Evolutionary conservation across 2,888 invertebrate species (phyloP).

Genomic region (Ditula angustiorana): DNA sequence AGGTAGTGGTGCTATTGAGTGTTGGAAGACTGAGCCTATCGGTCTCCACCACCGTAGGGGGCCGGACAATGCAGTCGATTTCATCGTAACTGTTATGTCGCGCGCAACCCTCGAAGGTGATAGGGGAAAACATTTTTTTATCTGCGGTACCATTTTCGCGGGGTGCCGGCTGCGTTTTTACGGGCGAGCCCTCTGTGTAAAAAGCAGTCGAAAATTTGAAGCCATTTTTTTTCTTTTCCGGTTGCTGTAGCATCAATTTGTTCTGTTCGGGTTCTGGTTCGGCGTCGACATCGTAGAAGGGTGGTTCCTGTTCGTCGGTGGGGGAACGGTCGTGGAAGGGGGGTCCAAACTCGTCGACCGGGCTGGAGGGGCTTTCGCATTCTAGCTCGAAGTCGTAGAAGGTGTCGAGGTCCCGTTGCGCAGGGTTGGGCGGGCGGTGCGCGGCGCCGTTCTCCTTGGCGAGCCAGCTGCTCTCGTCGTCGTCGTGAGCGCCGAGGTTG

Average conservation of each 20-base stretch:
- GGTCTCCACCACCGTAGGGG: conserved; percentile 51
- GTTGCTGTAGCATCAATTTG: conserved; percentile 68
- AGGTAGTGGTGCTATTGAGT: conserved; percentile 51
- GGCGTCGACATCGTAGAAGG: conserved; percentile 82
- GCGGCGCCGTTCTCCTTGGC: conserved; percentile 56
- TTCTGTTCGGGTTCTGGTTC: conserved; percentile 70
- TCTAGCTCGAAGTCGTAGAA: conserved; percentile 88
- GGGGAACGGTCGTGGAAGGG: conserved; percentile 83
- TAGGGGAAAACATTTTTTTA: conserved; percentile 75
- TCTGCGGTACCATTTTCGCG: conserved; percentile 77
- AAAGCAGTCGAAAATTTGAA: conserved; percentile 75
- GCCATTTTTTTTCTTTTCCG: conserved; percentile 82
- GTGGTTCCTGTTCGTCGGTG: conserved; percentile 82
- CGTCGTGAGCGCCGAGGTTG: conserved; percentile 86
- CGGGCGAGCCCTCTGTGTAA: conserved; percentile 72
- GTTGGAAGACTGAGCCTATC: conserved; percentile 59
- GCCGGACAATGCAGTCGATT: conserved; percentile 62
- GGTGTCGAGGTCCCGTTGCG: conserved; percentile 81
- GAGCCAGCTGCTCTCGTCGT: conserved; percentile 77
- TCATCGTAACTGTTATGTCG: conserved; percentile 75
- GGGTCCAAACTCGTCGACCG: conserved; percentile 85
- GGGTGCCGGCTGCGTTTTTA: conserved; percentile 72
- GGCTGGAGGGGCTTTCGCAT: conserved; percentile 89
- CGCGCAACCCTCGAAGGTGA: conserved; percentile 79
- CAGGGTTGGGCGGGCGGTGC: conserved; percentile 57